phyloP scores from a whole-genome alignment of 2,888 invertebrate species.

The Cantharis flavilabris region DNA sequence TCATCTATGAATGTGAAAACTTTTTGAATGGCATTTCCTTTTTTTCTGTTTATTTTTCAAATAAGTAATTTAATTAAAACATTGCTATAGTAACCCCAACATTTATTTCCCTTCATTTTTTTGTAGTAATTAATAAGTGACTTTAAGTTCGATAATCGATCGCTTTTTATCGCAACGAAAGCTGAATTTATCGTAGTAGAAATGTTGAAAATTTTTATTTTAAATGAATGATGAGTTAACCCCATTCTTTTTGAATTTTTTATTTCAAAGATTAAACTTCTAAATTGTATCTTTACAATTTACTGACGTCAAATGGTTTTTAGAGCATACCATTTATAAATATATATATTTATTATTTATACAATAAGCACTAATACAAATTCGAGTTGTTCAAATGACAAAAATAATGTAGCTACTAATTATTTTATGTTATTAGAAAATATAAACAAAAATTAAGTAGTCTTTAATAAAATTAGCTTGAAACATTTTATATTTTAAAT shows the following conservation, averaged over 20 bases:
- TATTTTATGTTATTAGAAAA: background rate
- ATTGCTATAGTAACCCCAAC: background rate
- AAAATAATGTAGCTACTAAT: background rate
- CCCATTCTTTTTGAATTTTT: background rate
- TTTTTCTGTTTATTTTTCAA: background rate
- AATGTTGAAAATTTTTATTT: background rate
- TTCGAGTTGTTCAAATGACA: background rate
- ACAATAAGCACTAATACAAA: background rate
- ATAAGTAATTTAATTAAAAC: background rate
- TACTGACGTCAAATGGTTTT: background rate
- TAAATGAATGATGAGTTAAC: background rate
- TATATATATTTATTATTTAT: background rate
- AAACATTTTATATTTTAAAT: too few relatives aligned
- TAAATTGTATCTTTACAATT: background rate
- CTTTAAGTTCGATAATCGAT: background rate
- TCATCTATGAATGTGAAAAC: too few relatives aligned
- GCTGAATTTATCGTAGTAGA: background rate
- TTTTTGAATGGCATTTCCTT: background rate
- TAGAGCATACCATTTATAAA: background rate
- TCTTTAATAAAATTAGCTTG: background rate
- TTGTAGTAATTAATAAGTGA: background rate
- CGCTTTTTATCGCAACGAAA: background rate
- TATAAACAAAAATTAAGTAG: background rate
- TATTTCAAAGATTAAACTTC: background rate
- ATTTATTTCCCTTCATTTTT: background rate